These are phyloP conservation scores for Nothoprocta perdicaria DNA, from an alignment of 2,113 vertebrate species.

Conservation along the genomic window DNA sequence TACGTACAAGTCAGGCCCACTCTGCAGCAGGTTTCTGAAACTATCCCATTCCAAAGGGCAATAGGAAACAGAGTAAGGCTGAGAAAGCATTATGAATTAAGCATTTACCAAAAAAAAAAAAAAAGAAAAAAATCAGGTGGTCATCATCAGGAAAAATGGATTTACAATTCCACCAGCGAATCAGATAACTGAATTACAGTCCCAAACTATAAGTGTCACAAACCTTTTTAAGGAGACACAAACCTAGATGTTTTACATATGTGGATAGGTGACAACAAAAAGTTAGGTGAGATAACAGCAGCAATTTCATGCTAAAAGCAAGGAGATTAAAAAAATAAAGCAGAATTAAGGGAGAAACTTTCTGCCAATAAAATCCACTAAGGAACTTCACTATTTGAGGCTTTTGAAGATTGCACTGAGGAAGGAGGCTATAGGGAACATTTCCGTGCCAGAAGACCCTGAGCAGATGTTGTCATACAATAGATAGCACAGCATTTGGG, in stretches of 20 bases:
- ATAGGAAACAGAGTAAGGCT: background rate
- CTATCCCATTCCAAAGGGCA: background rate
- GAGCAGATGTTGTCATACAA: background rate
- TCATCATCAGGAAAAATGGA: background rate
- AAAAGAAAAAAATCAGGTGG: background rate
- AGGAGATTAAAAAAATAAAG: background rate
- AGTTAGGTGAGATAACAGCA: background rate
- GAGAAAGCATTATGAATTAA: background rate
- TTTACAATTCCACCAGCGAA: background rate
- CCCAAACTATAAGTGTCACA: background rate
- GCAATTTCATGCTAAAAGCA: background rate
- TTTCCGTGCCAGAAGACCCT: background rate
- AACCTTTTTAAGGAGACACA: background rate
- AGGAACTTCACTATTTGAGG: background rate
- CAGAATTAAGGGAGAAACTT: slow-evolving; percentile 2
- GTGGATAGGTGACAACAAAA: background rate
- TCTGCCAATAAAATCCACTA: background rate
- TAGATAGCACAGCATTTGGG: background rate
- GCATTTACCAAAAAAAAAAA: background rate
- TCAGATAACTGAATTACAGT: background rate
- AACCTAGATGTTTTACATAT: background rate
- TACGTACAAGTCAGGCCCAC: background rate
- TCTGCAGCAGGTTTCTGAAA: background rate
- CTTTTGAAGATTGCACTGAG: background rate
- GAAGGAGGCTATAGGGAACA: background rate